Conservation (phyloP, 2,797 vertebrate genomes). For the Gambusia yucatana region DNA sequence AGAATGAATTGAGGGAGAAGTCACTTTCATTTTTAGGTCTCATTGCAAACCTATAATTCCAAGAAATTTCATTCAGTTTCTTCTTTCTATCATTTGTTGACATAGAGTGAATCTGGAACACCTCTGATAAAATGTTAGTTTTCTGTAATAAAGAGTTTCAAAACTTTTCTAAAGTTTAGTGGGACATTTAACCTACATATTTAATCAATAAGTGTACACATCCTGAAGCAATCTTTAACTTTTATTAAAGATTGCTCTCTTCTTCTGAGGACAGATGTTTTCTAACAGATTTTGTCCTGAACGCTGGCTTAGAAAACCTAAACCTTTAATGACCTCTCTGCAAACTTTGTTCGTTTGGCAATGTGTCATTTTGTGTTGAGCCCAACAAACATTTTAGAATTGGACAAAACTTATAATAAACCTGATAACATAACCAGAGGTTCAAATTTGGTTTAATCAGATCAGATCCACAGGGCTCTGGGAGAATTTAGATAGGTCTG, state of each 20-base stretch:
- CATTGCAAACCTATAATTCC: neutral
- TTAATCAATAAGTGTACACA: neutral
- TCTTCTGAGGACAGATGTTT: neutral
- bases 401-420: neutral
- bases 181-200: neutral
- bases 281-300: neutral
- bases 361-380: neutral
- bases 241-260: neutral
- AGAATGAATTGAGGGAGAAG: conserved; percentile 23
- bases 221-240: neutral
- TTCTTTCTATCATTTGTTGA: neutral
- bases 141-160: neutral
- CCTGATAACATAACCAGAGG: neutral
- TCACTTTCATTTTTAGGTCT: conserved; percentile 28
- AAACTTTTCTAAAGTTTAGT: neutral
- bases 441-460: neutral
- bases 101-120: neutral
- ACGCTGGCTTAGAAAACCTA: neutral
- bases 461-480: neutral
- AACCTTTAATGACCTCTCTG: neutral
- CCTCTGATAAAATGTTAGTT: neutral
- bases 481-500: neutral
- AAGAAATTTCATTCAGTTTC: neutral
- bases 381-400: neutral
- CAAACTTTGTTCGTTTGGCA: neutral